Evolutionary conservation across 2,888 invertebrate genomes (phyloP).

Genomic region (Galerucella pusilla): DNA sequence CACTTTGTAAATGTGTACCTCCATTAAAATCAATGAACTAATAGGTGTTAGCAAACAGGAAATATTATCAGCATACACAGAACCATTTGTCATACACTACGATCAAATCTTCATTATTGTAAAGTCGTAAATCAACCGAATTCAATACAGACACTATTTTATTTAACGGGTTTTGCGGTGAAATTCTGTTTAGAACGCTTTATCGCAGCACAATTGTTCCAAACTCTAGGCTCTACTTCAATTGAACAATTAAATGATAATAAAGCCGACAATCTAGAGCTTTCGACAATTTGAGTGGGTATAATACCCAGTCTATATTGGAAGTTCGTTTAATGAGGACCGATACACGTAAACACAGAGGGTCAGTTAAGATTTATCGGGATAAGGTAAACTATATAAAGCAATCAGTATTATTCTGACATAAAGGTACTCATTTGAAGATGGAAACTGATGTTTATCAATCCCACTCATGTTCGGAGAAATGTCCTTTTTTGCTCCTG

Average conservation of each 20-base stretch:
- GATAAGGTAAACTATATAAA: background rate
- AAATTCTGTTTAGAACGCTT: slow-evolving; percentile 22
- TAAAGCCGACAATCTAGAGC: slow-evolving; percentile 33
- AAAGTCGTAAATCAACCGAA: slow-evolving; percentile 14
- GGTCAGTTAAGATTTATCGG: background rate
- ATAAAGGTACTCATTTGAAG: too few relatives aligned
- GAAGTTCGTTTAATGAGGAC: background rate
- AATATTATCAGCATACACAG: slow-evolving; percentile 8
- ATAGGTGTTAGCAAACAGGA: slow-evolving; percentile 7
- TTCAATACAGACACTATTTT: slow-evolving; percentile 13
- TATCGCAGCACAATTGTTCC: slow-evolving; percentile 28
- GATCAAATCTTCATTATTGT: slow-evolving; percentile 20
- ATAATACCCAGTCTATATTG: background rate
- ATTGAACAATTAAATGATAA: slow-evolving; percentile 41
- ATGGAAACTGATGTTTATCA: too few relatives aligned
- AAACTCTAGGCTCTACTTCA: slow-evolving; percentile 20
- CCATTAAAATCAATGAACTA: background rate
- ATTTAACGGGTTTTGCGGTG: slow-evolving; percentile 7
- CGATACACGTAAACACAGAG: background rate
- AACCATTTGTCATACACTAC: slow-evolving; percentile 7
- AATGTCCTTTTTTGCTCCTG: too few relatives aligned
- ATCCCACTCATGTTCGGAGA: too few relatives aligned
- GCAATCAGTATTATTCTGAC: background rate
- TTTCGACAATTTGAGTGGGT: slow-evolving; percentile 12
- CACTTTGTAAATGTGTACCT: background rate